Base-by-base conservation (phyloP, 2,113 vertebrate species). In the Phalacrocorax aristotelis region DNA sequence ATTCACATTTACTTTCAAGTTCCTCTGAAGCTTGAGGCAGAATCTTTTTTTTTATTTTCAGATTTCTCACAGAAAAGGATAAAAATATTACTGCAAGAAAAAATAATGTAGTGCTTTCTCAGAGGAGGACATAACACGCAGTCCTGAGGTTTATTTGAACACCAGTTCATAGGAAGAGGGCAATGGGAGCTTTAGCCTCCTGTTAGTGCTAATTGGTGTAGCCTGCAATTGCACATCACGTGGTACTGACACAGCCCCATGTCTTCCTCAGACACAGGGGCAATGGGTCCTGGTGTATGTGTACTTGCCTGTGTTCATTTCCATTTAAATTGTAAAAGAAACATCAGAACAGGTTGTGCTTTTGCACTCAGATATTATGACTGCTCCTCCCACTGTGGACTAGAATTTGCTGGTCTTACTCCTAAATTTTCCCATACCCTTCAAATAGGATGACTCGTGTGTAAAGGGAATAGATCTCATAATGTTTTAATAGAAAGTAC, bases 11-110 rank as follows among this genome's bases (percentile, higher is more conserved):
- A 91, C 57, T 54, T 97, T 85, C 58, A 94, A 89, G 29, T 79
- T 96, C 64, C 69, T 72, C 34, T 72, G 84, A 44, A 95, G 76
- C 57, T 89, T 52, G 36, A 79, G 30, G 64, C 42, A 90, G 58
- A 87, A 78, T 34, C 44, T 55, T 60, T 75, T 76, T 76, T 10
- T 13, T 17, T 89, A 89, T 81, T 26, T 55, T 38, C 42, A 79
- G 79, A 34, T 86, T 97, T 96, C 92, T 94, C 78, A 75, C 34
- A 93, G 78, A 57, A 76, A 95, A 92, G 74, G 40, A 71, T 92
- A 95, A 96, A 97, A 93, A 94, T 79, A 93, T 82, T 91, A 91
- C 48, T 96, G 49, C 76, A 96, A 94, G 82, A 83, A 95, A 40
- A 85, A 96, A 96, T 82, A 91, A 82, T 36, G 22, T 48, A 92